Evolutionary conservation across 2,888 invertebrate genomes (phyloP).

Genomic region (Incurvaria masculella): DNA sequence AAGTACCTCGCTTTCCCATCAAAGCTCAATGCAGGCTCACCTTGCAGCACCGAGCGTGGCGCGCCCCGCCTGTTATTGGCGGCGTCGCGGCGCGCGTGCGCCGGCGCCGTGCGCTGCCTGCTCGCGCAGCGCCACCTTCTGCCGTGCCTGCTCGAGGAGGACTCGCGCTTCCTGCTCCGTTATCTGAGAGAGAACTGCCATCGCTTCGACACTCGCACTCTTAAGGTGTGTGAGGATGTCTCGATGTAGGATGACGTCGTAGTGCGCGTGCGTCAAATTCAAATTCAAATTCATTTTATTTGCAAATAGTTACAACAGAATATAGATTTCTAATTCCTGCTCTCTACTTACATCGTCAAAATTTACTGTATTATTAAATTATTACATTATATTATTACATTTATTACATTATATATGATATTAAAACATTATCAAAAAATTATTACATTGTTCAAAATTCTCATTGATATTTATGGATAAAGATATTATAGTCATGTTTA

Average conservation of each 20-base stretch:
- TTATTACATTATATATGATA: no score
- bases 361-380: no score
- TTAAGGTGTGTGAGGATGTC: constrained; percentile 47
- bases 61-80: constrained; percentile 31
- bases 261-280: no score
- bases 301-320: no score
- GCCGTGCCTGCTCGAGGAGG: constrained; percentile 37
- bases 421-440: no score
- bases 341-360: no score
- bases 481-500: no score
- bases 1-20: constrained; percentile 8
- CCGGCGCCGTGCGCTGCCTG: constrained; percentile 34
- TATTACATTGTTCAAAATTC: no score
- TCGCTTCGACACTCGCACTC: constrained; percentile 47
- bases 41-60: constrained; percentile 36
- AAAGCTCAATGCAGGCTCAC: constrained; percentile 11
- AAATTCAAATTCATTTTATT: no score
- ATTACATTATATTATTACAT: no score
- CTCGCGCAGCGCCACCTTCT: constrained; percentile 31
- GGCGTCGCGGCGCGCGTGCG: constrained; percentile 31
- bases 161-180: constrained; percentile 47
- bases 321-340: no score
- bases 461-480: no score
- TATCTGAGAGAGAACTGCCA: constrained; percentile 51
- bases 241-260: neutral